Evolutionary conservation across 2,113 vertebrate genomes (phyloP).

Genomic region (Syrrhaptes paradoxus): DNA sequence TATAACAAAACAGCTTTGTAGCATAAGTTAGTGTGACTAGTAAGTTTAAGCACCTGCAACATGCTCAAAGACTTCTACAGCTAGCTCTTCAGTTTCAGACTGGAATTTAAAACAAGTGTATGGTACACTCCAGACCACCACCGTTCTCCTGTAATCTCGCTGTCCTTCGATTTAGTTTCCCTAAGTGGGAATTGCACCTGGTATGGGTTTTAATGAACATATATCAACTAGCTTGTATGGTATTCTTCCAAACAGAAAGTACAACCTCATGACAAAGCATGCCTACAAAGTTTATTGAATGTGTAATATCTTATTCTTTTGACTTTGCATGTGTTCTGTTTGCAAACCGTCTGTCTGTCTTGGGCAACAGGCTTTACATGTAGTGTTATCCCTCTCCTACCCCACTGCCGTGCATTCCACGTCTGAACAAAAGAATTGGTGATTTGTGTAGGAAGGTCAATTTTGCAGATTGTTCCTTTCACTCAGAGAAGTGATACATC

Average conservation of each 20-base stretch:
- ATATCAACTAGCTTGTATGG: fast-evolving
- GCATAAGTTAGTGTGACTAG: background rate
- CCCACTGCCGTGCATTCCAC: fast-evolving
- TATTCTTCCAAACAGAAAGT: background rate
- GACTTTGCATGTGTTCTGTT: background rate
- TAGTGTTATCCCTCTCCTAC: background rate
- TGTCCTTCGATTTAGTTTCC: background rate
- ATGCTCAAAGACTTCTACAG: background rate
- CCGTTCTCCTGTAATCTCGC: fast-evolving
- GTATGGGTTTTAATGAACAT: background rate
- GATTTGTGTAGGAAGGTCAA: background rate
- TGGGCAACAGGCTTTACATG: background rate
- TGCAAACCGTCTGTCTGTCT: background rate
- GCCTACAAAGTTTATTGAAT: background rate
- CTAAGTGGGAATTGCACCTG: background rate
- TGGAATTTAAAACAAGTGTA: background rate
- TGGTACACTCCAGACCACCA: background rate
- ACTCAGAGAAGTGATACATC: background rate
- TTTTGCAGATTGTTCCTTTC: background rate
- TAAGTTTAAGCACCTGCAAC: background rate
- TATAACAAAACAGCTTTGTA: background rate
- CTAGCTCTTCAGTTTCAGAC: background rate
- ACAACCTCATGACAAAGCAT: background rate
- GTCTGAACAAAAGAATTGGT: background rate
- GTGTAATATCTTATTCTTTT: background rate